Conservation (phyloP, 1,140 invertebrate species). For the Rhopalosiphum padi region DNA sequence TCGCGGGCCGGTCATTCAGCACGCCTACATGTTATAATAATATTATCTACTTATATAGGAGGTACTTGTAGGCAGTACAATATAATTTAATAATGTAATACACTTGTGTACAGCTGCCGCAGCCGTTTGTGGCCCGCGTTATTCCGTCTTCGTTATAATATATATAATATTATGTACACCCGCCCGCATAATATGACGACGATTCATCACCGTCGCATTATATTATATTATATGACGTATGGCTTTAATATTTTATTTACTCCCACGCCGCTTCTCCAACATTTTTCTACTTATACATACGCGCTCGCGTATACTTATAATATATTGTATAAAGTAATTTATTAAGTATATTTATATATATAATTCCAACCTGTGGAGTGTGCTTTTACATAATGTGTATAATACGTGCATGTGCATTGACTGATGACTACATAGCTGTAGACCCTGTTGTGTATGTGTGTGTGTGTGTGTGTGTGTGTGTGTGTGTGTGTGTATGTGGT, state of each 20-base stretch:
- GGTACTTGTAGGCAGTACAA: neutral
- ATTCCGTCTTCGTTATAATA: neutral
- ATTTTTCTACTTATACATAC: neutral
- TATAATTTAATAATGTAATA: neutral
- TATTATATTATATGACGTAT: neutral
- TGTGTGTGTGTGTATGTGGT: neutral
- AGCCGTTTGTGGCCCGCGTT: conserved; percentile 18
- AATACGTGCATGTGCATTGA: conserved; percentile 1
- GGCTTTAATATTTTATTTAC: neutral
- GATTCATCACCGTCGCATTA: neutral
- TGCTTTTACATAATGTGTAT: conserved; percentile 3
- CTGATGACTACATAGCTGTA: neutral
- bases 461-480: neutral
- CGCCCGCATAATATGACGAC: conserved; percentile 12
- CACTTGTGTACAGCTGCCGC: conserved; percentile 7
- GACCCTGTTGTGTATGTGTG: neutral
- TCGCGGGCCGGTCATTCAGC: neutral
- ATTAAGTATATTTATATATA: neutral
- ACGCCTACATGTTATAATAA: neutral
- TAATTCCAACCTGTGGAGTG: neutral
- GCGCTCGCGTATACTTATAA: neutral
- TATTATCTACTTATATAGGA: conserved; percentile 1
- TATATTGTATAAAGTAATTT: neutral
- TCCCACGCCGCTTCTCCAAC: neutral
- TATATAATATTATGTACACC: neutral